Evolutionary conservation across 2,888 invertebrate species (phyloP).

Genomic region (Megaustenia siamemsis): DNA sequence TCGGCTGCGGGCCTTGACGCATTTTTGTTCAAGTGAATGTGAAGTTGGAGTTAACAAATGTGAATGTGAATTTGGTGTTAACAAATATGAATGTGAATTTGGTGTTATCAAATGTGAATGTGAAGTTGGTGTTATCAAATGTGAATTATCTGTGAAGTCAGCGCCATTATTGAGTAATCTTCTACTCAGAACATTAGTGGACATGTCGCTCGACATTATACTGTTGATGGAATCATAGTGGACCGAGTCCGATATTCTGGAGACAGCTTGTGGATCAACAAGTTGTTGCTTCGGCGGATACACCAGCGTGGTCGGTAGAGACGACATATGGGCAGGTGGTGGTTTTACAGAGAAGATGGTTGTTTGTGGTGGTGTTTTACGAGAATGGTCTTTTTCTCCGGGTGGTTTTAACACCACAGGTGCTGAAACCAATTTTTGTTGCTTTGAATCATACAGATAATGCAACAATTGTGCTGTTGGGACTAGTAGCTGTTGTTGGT

Average conservation of each 20-base stretch:
- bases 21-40: neutral
- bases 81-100: too few species aligned
- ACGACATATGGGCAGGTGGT: neutral
- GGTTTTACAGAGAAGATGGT: neutral
- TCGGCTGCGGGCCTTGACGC: neutral
- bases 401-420: neutral
- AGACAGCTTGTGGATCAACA: too few species aligned
- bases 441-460: neutral
- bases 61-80: too few species aligned
- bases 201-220: too few species aligned
- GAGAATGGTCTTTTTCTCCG: neutral
- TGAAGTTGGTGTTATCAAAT: too few species aligned
- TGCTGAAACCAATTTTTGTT: neutral
- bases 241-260: too few species aligned
- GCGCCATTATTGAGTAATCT: too few species aligned
- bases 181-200: too few species aligned
- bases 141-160: too few species aligned
- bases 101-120: too few species aligned
- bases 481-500: neutral
- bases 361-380: neutral
- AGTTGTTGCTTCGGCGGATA: neutral
- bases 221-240: too few species aligned
- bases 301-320: neutral
- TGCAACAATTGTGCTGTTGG: neutral
- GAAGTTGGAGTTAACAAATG: neutral